A percentile compares a stretch with the other conserved stretches of the same genome.
Evolutionary conservation across 2,113 vertebrate species (phyloP).

Genomic region (Amphiprion percula): DNA sequence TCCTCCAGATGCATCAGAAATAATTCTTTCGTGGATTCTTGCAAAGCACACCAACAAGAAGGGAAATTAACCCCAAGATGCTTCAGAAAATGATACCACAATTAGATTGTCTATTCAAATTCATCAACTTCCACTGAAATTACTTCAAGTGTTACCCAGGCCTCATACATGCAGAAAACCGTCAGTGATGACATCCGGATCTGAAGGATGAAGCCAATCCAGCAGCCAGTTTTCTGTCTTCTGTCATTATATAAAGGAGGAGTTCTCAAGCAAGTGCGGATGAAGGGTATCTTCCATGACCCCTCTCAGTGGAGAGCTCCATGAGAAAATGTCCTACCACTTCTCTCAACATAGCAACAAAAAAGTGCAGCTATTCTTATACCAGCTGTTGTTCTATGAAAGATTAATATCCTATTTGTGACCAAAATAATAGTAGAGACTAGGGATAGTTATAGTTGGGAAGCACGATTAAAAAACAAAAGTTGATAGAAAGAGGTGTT

Average conservation of each 20-base stretch:
- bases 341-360: conserved; percentile 33
- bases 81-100: not conserved
- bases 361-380: conserved; percentile 68
- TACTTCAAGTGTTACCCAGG: conserved; percentile 19
- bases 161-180: not conserved
- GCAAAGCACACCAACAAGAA: not conserved
- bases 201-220: not conserved
- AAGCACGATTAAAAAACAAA: not conserved
- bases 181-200: conserved; percentile 9
- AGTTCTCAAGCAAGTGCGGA: conserved; percentile 30
- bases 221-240: not conserved
- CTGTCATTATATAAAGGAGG: conserved; percentile 34
- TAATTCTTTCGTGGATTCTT: not conserved
- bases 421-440: not conserved
- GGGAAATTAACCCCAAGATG: conserved; percentile 1
- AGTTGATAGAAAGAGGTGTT: not conserved
- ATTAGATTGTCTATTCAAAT: not conserved
- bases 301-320: conserved; percentile 33
- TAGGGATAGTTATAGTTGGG: not conserved
- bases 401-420: conserved; percentile 56
- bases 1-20: not conserved
- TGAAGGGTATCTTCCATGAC: conserved; percentile 33
- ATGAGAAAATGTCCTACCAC: conserved; percentile 64
- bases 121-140: conserved; percentile 18
- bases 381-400: conserved; percentile 44